Evolutionary conservation across 1,140 invertebrate species (phyloP), one percentile per base, ranked within the genome.

Genomic region (Condylostylus longicornis): DNA sequence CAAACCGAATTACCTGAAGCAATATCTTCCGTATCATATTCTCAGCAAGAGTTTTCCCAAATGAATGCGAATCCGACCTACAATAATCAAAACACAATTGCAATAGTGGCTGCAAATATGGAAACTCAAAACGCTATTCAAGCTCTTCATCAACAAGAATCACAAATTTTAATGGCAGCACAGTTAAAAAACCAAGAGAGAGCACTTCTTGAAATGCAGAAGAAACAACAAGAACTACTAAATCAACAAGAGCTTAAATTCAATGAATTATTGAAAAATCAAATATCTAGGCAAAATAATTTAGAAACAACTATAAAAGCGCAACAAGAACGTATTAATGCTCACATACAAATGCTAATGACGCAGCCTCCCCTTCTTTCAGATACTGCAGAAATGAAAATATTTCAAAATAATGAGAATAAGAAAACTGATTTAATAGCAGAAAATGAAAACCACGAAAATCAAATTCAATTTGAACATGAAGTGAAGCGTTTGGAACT

Each of bases 121-220:
- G 63, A 61, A 37, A 62, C 54, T 27, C 60, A 55, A 41, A 62
- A 63, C 33, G 52, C 57, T 4, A 48, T 61, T 7, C 50, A 58
- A 5, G 54, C 58, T 1, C 33, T 69, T 19, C 62, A 68, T 38
- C 64, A 68, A 39, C 66, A 69, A 43, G 64, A 68, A 47, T 54
- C 62, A 0, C 64, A 67, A 38, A 31, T 69, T 13, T 40, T 64
- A 7, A 58, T 69, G 29, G 65, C 65, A 5, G 41, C 62, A 0
- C 65, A 69, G 45, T 52, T 68, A 50, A 69, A 67, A 42, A 64
- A 54, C 39, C 65, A 68, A 38, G 66, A 69, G 44, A 54, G 58
- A 7, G 60, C 50, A 3, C 42, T 69, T 18, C 32, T 53, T 4
- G 62, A 67, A 29, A 66, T 68, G 50, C 64, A 67, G 43, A 49